Conservation (phyloP, 2,797 vertebrate genomes). For the Lycodopsis pacificus region DNA sequence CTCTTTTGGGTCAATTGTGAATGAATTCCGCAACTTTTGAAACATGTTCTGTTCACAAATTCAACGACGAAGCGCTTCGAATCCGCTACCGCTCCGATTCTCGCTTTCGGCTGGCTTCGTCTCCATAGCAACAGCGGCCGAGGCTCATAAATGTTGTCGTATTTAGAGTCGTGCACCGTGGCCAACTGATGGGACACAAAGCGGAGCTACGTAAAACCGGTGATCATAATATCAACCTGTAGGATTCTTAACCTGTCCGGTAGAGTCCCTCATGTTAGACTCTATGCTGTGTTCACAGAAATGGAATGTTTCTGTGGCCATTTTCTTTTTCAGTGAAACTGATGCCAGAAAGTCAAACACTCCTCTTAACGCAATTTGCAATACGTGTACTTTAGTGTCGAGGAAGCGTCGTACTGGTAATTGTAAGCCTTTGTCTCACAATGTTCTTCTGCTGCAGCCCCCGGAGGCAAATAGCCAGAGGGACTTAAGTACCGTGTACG, state of each 20-base stretch:
- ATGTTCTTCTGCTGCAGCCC: neutral
- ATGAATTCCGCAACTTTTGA: neutral
- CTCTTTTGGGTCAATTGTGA: neutral
- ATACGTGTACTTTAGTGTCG: neutral
- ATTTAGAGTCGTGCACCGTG: neutral
- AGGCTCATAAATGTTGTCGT: neutral
- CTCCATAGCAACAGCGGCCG: neutral
- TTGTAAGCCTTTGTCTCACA: neutral
- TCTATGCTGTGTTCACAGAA: neutral
- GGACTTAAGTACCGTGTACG: neutral
- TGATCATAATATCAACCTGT: neutral
- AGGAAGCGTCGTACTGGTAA: neutral
- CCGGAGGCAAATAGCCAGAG: conserved; percentile 9
- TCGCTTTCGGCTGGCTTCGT: neutral
- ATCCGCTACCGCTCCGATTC: neutral
- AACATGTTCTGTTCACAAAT: neutral
- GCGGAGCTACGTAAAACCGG: neutral
- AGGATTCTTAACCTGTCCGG: neutral
- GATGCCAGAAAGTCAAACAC: neutral
- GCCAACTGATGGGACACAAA: neutral
- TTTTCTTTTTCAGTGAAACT: neutral
- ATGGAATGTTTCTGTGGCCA: neutral
- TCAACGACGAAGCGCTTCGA: neutral
- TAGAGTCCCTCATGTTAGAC: too few relatives aligned
- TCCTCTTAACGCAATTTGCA: neutral